Percentiles rank a stretch among this genome's conserved stretches.
phyloP scores from a whole-genome alignment of 1,140 invertebrate genomes.

The Drosophila kohkoa region DNA sequence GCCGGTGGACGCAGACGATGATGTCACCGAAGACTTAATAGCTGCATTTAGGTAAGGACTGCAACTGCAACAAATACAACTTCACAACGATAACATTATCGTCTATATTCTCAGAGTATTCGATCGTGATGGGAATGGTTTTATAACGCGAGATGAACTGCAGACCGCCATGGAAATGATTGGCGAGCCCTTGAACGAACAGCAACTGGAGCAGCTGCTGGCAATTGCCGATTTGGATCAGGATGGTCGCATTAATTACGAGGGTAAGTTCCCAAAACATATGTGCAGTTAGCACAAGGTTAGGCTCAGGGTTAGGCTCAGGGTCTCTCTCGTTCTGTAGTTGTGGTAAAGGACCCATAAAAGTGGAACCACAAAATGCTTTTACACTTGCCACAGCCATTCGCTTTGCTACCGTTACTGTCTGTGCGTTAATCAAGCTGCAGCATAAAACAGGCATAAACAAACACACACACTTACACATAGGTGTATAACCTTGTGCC shows the following conservation, averaged over 20 bases:
- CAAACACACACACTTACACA: conserved; percentile 11
- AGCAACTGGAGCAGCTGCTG: conserved; percentile 90
- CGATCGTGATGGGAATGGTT: conserved; percentile 91
- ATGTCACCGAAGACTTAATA: conserved; percentile 89
- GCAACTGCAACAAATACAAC: neutral
- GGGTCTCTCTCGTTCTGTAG: neutral
- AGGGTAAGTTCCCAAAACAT: conserved; percentile 87
- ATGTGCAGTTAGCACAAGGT: conserved; percentile 22
- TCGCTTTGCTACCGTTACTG: conserved; percentile 29
- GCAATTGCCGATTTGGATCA: conserved; percentile 90
- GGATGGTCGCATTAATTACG: conserved; percentile 91
- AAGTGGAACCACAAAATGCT: conserved; percentile 29
- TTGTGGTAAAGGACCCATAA: conserved; percentile 43
- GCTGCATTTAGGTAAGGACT: conserved; percentile 89
- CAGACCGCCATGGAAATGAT: conserved; percentile 91
- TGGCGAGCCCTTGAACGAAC: conserved; percentile 90
- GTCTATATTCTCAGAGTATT: conserved; percentile 87
- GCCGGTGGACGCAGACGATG: conserved; percentile 86
- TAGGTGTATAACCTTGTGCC: conserved; percentile 52
- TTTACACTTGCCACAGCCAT: conserved; percentile 15
- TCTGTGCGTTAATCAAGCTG: conserved; percentile 64
- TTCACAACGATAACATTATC: neutral
- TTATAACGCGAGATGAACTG: conserved; percentile 91
- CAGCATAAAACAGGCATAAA: conserved; percentile 56
- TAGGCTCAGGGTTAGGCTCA: neutral